Evolutionary conservation across 2,113 vertebrate genomes (phyloP).

Genomic region (Grammomys dolichurus): DNA sequence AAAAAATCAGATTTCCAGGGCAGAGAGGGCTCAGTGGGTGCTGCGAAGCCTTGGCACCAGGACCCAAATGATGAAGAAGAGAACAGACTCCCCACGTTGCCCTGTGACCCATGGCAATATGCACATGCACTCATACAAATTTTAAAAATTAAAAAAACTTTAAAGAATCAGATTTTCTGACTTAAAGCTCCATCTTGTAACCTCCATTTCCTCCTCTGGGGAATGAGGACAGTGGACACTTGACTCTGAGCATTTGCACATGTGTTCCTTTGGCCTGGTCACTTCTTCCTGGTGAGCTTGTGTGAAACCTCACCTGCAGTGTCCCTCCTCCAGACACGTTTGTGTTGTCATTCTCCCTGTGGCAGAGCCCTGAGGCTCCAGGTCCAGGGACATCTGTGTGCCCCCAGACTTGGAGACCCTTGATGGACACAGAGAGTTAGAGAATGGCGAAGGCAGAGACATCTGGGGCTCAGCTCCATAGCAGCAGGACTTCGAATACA

Average conservation of each 20-base stretch:
- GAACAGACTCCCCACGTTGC: background rate
- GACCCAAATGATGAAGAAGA: background rate
- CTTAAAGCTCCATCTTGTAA: background rate
- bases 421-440: background rate
- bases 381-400: background rate
- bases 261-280: background rate
- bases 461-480: rapidly evolving
- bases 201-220: background rate
- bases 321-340: background rate
- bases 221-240: background rate
- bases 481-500: background rate
- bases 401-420: background rate
- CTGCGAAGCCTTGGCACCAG: background rate
- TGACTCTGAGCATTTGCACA: background rate
- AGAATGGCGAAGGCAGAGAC: background rate
- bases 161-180: background rate
- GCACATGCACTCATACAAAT: background rate
- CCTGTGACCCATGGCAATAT: no score
- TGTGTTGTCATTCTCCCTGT: no score
- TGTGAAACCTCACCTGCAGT: background rate
- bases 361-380: background rate
- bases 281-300: background rate
- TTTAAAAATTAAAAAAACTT: background rate
- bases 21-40: background rate
- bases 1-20: background rate